Base-by-base conservation (phyloP, 2,888 invertebrate genomes). In the Cartodere bifasciata region DNA sequence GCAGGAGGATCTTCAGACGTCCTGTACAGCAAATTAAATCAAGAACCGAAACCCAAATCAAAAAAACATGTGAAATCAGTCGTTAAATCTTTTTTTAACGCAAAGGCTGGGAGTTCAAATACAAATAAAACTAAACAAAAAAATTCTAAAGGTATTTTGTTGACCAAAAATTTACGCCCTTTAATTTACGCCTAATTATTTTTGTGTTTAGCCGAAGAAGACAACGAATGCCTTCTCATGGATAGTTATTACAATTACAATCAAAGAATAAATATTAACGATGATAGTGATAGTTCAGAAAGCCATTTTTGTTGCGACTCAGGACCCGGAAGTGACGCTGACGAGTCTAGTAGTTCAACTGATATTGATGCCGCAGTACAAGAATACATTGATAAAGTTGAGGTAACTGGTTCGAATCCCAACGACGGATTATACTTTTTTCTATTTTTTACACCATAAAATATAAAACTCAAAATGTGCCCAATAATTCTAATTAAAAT, bases 311-410 rank as follows among this genome's bases (percentile, higher is more conserved):
- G n/a, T n/a, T 45, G 50, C 21, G 53, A 54, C 28, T 45, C 49
- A 23, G 42, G 45, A 15, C 36, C 39, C 4, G 46, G 45, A 22
- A 45, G 45, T 14, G 53, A 51, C 16, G 53, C 38, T 24, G 72
- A 68, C 23, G 65, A 62, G n/a, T 75, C 74, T 13, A 75, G 75
- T 38, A 76, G 73, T 39, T 78, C 77, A 1, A 81, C 81, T 2
- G 82, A 82, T 46, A 79, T 82, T 31, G 82, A 82, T 51, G 77
- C 77, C 2, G 76, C 76, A 10, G 81, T 82, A 1, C 78, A 79
- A 47, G 81, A 81, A 49, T 82, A 81, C 48, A 70, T 72, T 36
- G 80, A 80, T 47, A 70, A 71, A 44, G 66, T 80, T 39, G 74
- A 76, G 59, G 79, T 75, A 53, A 47, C 34, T 21, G 29, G 24